Conservation (phyloP, 2,113 vertebrate species). For the Calyptommatus sinebrachiatus region DNA sequence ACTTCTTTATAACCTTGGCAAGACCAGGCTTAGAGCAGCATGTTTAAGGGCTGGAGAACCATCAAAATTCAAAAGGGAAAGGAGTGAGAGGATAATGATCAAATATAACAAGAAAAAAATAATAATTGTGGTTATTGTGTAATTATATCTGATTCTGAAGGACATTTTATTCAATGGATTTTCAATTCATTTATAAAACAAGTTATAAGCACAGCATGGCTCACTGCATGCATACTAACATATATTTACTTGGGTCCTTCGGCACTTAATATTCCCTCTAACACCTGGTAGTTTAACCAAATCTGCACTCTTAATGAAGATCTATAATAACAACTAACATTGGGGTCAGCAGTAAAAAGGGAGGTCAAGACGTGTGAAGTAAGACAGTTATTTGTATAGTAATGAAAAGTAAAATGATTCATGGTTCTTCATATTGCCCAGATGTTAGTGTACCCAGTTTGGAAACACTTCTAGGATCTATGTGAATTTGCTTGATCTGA, state of each 20-base stretch:
- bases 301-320: background rate
- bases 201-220: background rate
- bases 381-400: background rate
- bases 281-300: background rate
- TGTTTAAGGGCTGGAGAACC: constrained; percentile 8
- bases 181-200: constrained; percentile 2
- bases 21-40: constrained; percentile 36
- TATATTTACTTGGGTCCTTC: background rate
- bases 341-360: background rate
- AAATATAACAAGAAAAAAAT: constrained; percentile 23
- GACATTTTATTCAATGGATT: constrained; percentile 5
- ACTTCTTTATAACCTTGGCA: constrained; percentile 40
- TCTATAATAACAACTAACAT: background rate
- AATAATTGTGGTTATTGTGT: background rate
- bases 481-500: too few species aligned
- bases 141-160: constrained; percentile 10
- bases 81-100: constrained; percentile 23
- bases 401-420: background rate
- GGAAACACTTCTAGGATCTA: background rate
- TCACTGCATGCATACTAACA: background rate
- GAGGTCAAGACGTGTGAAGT: background rate
- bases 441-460: background rate
- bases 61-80: constrained; percentile 23
- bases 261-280: background rate
- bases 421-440: background rate